Base-by-base conservation (phyloP, 2,888 invertebrate genomes). In the Apodemia duryi region DNA sequence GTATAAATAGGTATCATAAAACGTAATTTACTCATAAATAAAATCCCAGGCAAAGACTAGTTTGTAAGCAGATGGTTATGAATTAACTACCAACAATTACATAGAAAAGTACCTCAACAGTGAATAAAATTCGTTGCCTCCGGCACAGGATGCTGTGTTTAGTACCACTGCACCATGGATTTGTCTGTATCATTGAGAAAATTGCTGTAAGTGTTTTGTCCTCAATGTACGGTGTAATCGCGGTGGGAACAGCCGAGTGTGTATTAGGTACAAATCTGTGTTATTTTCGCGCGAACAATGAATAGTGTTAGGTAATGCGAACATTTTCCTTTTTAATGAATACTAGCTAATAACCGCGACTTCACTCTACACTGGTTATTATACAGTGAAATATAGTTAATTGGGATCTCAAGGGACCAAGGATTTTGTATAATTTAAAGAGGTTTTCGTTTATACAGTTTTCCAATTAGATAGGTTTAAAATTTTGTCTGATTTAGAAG, bases 241-340 rank as follows among this genome's bases (percentile, higher is more conserved):
- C 10, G 54, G 54, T 54, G 54, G 54, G 54, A 54, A 54, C 54
- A 11, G 46, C 11, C 54, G 11, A 54, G 54, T 32, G 54, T 54
- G 54, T 54, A 54, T 54, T 54, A 54, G 54, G 54, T 54, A 54
- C 54, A 54, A 54, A 54, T 29, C 54, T 54, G 54, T 54, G 54
- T 28, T 54, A 29, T 29, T 54, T 28, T 54, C 29, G 46, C 46
- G 46, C 46, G 13, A 46, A 46, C 54, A 54, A 54, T 29, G 29
- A 54, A 54, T 54, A 54, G 54, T 29, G 29, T 54, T 54, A 54
- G 54, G 29, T 54, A 54, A 54, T 54, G 54, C 29, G 54, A 9
- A 29, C 43, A 29, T 28, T 54, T 54, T 54, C 54, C 11, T 54
- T 54, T 52, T 21, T 52, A 52, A 32, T 54, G 54, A 29, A 54